Evolutionary conservation across 1,140 invertebrate genomes (phyloP), one percentile per base, ranked within the genome.

Genomic region (Lepidostoma basale): DNA sequence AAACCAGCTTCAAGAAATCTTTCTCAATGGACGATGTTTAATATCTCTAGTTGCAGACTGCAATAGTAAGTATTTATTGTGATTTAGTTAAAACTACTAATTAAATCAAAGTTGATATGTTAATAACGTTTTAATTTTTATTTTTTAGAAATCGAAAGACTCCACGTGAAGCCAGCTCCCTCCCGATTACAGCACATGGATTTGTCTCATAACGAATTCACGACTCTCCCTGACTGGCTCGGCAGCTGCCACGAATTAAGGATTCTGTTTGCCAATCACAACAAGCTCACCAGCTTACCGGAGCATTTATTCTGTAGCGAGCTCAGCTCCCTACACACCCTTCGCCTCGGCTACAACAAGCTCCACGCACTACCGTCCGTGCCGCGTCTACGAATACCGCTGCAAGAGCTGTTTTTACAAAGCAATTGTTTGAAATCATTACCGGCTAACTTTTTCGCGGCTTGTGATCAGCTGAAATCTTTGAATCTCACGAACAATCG

Each of bases 401-500:
- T 93, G 36, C 88, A 89, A 74, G 88, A 90, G 76, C 74, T 93
- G 10, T 87, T 90, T 44, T 78, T 94, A 26, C 91, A 94, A 75
- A 90, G 90, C 76, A 94, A 94, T 76, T 88, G 87, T 64, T 81
- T 94, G 66, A 87, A 89, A 59, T 81, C 82, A 9, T 77, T 94
- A 59, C 91, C 91, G 8, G 86, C 87, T 39, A 91, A 89, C 73
- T 91, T 94, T 75, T 92, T 94, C 75, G 82, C 85, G 8, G 88
- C 88, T 25, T 88, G 90, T 25, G 84, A 88, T 69, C 89, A 89
- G 69, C 76, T 94, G 66, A 87, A 86, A 72, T 84, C 90, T 0
- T 74, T 94, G 49, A 94, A 94, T 79, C 82, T 92, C 3, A 89
- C 91, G 1, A 92, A 92, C 75, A 94, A 94, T 77, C 85, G 89